A percentile compares a stretch with the other conserved stretches of the same genome.
These are phyloP conservation scores for Synanthedon andrenaeformis DNA, from an alignment of 2,888 invertebrate genomes.

Conservation along the genomic window DNA sequence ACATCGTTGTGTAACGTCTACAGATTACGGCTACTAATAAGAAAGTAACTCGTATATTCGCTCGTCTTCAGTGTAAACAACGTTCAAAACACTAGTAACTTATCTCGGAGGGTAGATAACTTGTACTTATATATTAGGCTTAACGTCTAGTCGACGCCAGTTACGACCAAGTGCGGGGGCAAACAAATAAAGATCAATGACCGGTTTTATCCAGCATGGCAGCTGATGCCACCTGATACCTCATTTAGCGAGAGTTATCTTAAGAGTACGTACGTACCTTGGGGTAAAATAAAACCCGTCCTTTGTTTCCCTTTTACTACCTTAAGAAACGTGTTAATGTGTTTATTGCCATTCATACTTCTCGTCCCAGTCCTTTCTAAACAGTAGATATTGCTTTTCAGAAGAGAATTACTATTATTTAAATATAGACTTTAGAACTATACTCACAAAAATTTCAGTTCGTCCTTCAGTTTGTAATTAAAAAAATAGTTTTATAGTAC, in stretches of 20 bases:
- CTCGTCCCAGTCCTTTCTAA: too few species aligned
- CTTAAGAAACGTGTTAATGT: too few species aligned
- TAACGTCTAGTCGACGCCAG: conserved; percentile 26
- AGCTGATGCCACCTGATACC: conserved; percentile 44
- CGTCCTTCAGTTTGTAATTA: too few species aligned
- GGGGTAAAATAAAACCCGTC: too few species aligned
- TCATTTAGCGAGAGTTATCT: conserved; percentile 15
- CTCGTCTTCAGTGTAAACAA: conserved; percentile 23
- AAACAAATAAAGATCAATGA: conserved; percentile 40
- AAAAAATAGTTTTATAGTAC: too few species aligned
- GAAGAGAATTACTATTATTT: too few species aligned
- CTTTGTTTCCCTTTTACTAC: too few species aligned
- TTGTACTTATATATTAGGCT: conserved; percentile 25
- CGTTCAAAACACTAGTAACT: conserved; percentile 19
- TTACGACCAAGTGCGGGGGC: conserved; percentile 10
- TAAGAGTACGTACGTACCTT: background rate
- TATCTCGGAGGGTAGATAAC: conserved; percentile 31
- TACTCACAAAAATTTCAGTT: too few species aligned
- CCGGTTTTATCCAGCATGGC: conserved; percentile 31
- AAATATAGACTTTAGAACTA: too few species aligned
- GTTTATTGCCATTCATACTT: too few species aligned
- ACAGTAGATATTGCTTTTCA: too few species aligned
- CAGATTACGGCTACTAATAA: background rate
- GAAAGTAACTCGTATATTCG: background rate
- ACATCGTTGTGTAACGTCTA: background rate